Conservation (phyloP, 2,888 invertebrate species). For the Sinelater perroti region DNA sequence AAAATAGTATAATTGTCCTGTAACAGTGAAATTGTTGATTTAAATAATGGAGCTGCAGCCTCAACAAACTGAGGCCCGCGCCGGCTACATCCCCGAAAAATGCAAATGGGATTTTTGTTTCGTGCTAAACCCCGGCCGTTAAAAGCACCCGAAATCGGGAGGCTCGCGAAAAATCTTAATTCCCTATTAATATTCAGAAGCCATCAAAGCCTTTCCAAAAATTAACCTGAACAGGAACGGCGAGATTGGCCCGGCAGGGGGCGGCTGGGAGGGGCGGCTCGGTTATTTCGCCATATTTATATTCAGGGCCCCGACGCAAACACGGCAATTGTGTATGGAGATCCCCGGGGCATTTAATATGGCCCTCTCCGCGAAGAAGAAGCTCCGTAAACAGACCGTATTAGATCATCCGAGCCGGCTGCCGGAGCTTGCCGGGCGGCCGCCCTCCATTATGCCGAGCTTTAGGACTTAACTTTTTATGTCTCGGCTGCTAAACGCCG, state of each 20-base stretch:
- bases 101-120: too few relatives aligned
- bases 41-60: too few relatives aligned
- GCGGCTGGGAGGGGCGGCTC: conserved; percentile 1
- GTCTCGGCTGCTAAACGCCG: conserved; percentile 22
- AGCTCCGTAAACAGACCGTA: conserved; percentile 36
- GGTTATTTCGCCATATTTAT: conserved; percentile 28
- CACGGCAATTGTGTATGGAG: conserved; percentile 33
- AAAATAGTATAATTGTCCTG: too few relatives aligned
- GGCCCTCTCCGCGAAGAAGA: conserved; percentile 30
- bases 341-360: conserved; percentile 34
- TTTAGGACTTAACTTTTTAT: conserved; percentile 27
- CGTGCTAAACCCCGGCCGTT: too few relatives aligned
- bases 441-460: conserved; percentile 15
- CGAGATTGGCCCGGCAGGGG: neutral
- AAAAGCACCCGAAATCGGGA: too few relatives aligned
- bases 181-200: conserved; percentile 13
- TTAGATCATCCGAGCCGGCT: conserved; percentile 29
- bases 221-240: too few relatives aligned
- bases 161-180: conserved; percentile 10
- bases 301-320: conserved; percentile 33
- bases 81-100: too few relatives aligned
- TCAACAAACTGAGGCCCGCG: too few relatives aligned
- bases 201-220: too few relatives aligned
- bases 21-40: too few relatives aligned
- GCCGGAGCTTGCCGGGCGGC: conserved; percentile 10